Evolutionary conservation across 1,140 invertebrate genomes (phyloP).

Genomic region (Phthorimaea operculella): DNA sequence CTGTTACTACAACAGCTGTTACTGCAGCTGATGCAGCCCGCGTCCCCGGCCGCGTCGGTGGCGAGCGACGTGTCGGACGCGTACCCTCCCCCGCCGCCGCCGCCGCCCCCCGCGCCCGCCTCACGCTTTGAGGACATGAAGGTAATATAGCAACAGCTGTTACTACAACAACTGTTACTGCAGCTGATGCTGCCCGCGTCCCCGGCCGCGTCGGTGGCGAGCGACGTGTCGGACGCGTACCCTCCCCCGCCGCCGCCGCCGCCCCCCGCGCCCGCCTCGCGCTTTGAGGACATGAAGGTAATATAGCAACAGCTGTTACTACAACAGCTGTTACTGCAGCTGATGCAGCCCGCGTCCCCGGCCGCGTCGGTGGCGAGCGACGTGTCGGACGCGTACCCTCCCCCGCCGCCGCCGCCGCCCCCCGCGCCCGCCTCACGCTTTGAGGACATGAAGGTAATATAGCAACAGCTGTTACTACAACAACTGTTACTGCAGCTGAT

Average conservation of each 20-base stretch:
- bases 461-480: slow-evolving; percentile 86
- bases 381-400: slow-evolving; percentile 57
- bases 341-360: slow-evolving; percentile 74
- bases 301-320: slow-evolving; percentile 79
- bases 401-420: slow-evolving; percentile 51
- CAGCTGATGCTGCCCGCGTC: slow-evolving; percentile 81
- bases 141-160: slow-evolving; percentile 70
- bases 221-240: slow-evolving; percentile 67
- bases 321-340: slow-evolving; percentile 91
- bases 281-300: slow-evolving; percentile 94
- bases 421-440: slow-evolving; percentile 73
- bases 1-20: slow-evolving; percentile 90
- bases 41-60: slow-evolving; percentile 54
- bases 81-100: slow-evolving; percentile 49
- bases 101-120: slow-evolving; percentile 47
- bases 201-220: slow-evolving; percentile 60
- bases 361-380: slow-evolving; percentile 68
- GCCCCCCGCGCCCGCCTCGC: slow-evolving; percentile 65
- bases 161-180: slow-evolving; percentile 93
- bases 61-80: slow-evolving; percentile 69
- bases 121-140: slow-evolving; percentile 96
- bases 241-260: slow-evolving; percentile 50
- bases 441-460: slow-evolving; percentile 88
- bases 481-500: slow-evolving; percentile 92
- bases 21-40: slow-evolving; percentile 84